Evolutionary conservation across 2,113 vertebrate species (phyloP).

Genomic region (Tetrao urogallus): DNA sequence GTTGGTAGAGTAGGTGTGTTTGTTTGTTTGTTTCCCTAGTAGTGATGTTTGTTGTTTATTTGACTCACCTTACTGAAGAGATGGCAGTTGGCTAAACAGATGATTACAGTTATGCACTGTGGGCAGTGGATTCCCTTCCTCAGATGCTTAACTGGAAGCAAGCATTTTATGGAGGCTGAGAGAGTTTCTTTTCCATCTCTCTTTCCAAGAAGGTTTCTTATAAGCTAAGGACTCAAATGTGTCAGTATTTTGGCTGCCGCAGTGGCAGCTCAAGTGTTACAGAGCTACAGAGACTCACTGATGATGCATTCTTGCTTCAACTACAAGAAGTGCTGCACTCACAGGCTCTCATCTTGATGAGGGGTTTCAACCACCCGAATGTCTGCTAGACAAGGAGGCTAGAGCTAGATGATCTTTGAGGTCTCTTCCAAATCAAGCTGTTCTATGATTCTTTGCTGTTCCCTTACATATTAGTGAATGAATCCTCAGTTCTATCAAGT

Average conservation of each 20-base stretch:
- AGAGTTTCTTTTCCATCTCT: background rate
- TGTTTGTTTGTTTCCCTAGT: background rate
- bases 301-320: too few species aligned
- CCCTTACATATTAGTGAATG: background rate
- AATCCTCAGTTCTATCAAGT: background rate
- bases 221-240: background rate
- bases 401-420: too few species aligned
- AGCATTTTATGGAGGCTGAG: background rate
- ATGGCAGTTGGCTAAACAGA: background rate
- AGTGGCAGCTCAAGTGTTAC: background rate
- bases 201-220: background rate
- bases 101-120: background rate
- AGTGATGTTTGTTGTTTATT: background rate
- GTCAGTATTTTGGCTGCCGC: background rate
- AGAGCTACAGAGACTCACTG: rapidly evolving
- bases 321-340: too few species aligned
- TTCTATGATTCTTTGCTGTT: background rate
- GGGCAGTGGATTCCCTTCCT: background rate
- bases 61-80: background rate
- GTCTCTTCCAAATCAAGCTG: too few species aligned
- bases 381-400: too few species aligned
- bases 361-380: too few species aligned
- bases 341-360: too few species aligned
- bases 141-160: background rate
- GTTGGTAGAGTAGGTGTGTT: background rate